Evolutionary conservation across 2,113 vertebrate genomes (phyloP).

Genomic region (Gopherus flavomarginatus): DNA sequence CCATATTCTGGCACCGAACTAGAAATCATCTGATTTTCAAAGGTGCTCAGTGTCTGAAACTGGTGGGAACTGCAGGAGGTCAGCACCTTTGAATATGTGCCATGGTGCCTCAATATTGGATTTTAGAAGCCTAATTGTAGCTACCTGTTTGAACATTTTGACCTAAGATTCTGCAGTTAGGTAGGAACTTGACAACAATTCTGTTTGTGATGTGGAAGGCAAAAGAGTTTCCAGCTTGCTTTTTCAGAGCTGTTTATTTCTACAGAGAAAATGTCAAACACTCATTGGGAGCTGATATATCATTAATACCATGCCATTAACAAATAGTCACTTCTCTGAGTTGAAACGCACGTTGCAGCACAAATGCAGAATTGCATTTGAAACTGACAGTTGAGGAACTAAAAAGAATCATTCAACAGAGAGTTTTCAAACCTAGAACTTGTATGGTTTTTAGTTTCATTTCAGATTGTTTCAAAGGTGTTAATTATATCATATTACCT

Average conservation of each 20-base stretch:
- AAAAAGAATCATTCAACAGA: background rate
- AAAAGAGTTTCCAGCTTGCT: background rate
- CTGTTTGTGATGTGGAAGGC: background rate
- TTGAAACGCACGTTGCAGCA: background rate
- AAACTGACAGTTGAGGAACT: background rate
- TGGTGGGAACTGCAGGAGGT: background rate
- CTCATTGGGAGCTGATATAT: background rate
- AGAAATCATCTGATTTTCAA: background rate
- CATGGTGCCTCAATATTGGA: rapidly evolving
- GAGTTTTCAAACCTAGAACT: background rate
- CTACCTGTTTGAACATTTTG: background rate
- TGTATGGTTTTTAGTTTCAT: background rate
- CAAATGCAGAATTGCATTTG: background rate
- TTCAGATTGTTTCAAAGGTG: background rate
- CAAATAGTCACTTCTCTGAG: too few species aligned
- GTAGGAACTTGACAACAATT: background rate
- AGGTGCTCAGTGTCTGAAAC: background rate
- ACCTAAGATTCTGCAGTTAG: background rate
- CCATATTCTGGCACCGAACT: background rate
- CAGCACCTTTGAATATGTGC: background rate
- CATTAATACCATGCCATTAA: background rate
- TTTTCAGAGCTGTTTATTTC: background rate
- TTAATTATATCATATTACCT: background rate
- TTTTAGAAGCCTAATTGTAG: background rate
- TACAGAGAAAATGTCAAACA: background rate